Percentiles rank a stretch among this genome's conserved stretches.
Evolutionary conservation across 1,140 invertebrate genomes (phyloP).

Genomic region (Heliconius hewitsoni): DNA sequence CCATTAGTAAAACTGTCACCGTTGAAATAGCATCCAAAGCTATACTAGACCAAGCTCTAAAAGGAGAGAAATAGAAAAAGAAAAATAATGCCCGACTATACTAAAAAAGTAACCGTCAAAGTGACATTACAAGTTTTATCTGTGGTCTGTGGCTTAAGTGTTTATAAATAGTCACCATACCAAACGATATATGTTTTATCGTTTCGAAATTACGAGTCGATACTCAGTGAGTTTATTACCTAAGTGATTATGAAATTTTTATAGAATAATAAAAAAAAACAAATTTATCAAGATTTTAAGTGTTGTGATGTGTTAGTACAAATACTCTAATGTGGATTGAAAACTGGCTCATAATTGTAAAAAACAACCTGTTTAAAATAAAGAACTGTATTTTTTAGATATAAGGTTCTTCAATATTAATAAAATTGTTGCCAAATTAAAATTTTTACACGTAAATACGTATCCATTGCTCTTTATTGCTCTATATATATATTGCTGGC

Average conservation of each 20-base stretch:
- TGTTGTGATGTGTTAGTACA: constrained; percentile 28
- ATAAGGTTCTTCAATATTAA: constrained; percentile 2
- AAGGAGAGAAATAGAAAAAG: constrained; percentile 48
- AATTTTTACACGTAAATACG: constrained; percentile 1
- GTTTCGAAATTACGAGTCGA: not conserved
- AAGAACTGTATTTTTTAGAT: not conserved
- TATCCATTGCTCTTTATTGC: not conserved
- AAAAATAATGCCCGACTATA: not conserved
- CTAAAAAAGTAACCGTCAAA: not conserved
- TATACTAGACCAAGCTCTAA: constrained; percentile 64
- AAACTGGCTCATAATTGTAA: not conserved
- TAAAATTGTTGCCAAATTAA: constrained; percentile 22
- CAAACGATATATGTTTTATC: constrained; percentile 2
- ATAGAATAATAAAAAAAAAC: not conserved
- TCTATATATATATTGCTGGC: too few species aligned
- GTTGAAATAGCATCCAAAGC: constrained; percentile 75
- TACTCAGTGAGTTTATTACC: not conserved
- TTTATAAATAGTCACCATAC: not conserved
- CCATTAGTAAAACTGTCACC: constrained; percentile 78
- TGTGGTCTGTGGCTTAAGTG: not conserved
- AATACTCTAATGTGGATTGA: not conserved
- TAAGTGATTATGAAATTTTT: not conserved
- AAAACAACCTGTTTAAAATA: not conserved
- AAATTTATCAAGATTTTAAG: not conserved
- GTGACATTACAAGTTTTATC: not conserved